phyloP scores from a whole-genome alignment of 2,797 vertebrate species.

The Siniperca undulata region DNA sequence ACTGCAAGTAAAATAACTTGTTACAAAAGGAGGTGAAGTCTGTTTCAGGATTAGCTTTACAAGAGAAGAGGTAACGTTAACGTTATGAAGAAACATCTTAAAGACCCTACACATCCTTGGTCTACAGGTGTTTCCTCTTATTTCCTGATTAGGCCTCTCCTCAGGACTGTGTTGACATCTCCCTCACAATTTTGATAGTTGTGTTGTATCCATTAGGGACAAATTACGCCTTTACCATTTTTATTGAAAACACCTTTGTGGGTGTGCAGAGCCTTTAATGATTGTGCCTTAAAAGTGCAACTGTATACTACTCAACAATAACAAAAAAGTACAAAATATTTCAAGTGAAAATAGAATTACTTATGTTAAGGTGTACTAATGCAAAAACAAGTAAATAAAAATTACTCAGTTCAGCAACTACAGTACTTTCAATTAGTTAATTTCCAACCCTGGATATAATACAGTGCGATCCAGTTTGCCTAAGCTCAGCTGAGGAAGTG shows the following conservation, averaged over 20 bases:
- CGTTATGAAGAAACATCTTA: background rate
- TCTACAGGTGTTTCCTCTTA: background rate
- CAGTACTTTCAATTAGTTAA: background rate
- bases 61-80: too few relatives aligned
- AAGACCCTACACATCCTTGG: background rate
- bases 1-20: background rate
- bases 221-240: background rate
- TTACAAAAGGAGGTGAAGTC: background rate
- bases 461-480: background rate
- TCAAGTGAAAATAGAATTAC: background rate
- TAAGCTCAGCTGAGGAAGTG: background rate
- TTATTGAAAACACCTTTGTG: background rate
- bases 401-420: background rate
- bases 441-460: background rate
- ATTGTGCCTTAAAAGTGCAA: background rate
- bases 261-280: background rate
- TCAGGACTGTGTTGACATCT: background rate
- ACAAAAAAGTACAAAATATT: background rate
- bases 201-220: background rate
- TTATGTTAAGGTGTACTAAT: background rate
- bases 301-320: background rate
- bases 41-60: background rate
- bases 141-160: background rate
- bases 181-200: background rate
- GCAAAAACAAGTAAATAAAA: background rate